Conservation (phyloP, 1,140 invertebrate genomes). For the Geopemphigus sp. region DNA sequence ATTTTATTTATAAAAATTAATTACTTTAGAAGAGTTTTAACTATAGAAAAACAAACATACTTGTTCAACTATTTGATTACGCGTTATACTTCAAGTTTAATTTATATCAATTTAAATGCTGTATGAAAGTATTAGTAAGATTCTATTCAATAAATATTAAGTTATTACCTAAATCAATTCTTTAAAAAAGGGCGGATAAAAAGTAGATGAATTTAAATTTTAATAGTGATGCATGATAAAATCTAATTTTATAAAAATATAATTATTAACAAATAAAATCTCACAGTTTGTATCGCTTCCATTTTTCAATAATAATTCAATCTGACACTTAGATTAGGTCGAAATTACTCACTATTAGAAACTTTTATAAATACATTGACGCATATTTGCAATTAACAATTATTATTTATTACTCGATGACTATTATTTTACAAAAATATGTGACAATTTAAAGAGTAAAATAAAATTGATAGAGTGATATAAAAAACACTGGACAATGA, state of each 20-base stretch:
- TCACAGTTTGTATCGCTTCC: conserved; percentile 30
- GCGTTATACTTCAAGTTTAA: too few species aligned
- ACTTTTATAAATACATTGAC: conserved; percentile 14
- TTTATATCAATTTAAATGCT: too few species aligned
- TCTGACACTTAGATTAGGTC: conserved; percentile 4
- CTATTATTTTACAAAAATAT: conserved; percentile 40
- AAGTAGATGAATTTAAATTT: background rate
- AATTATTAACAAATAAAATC: conserved; percentile 4
- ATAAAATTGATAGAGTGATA: conserved; percentile 33
- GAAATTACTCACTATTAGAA: background rate
- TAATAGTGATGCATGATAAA: background rate
- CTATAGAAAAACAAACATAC: too few species aligned
- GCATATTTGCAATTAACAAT: conserved; percentile 41
- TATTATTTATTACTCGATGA: conserved; percentile 6
- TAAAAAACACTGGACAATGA: conserved; percentile 48
- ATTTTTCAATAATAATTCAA: conserved; percentile 13
- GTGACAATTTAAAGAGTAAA: conserved; percentile 41
- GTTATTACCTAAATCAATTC: background rate
- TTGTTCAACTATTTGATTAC: too few species aligned
- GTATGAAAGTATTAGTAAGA: too few species aligned
- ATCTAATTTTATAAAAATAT: too few species aligned
- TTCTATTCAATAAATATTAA: too few species aligned
- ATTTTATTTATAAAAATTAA: too few species aligned
- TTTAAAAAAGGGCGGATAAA: background rate
- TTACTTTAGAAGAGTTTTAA: too few species aligned